phyloP scores from a whole-genome alignment of 2,113 vertebrate genomes.

The Euleptes europaea region DNA sequence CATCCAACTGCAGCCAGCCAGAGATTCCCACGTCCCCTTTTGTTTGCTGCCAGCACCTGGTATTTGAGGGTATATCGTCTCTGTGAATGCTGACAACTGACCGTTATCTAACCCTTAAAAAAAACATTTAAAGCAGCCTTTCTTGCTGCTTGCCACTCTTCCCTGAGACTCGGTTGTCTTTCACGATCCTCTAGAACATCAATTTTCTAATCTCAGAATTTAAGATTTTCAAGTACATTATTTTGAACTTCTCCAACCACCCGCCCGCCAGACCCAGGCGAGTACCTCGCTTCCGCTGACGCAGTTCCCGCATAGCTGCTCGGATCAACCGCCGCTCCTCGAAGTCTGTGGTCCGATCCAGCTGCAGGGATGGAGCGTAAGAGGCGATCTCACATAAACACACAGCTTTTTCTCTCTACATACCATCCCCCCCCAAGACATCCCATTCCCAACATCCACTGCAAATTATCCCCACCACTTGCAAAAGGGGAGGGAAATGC shows the following conservation, averaged over 20 bases:
- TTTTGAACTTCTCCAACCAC: not conserved
- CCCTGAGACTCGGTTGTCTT: not conserved
- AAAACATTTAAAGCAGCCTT: not conserved
- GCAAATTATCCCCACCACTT: not conserved
- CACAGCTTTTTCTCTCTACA: too few species aligned
- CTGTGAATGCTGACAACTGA: too few species aligned
- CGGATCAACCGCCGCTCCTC: constrained; percentile 93
- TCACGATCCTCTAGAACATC: not conserved
- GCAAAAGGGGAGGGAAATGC: not conserved
- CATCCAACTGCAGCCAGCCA: not conserved
- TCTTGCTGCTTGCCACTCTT: not conserved
- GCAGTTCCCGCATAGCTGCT: constrained; percentile 91
- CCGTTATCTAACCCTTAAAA: too few species aligned
- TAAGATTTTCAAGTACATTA: not conserved
- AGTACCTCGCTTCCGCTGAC: constrained; percentile 94
- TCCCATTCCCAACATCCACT: not conserved
- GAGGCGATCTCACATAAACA: too few species aligned
- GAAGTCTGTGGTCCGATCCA: constrained; percentile 89
- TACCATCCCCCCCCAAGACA: not conserved
- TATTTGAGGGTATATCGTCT: too few species aligned
- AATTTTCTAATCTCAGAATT: not conserved
- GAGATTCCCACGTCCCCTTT: too few species aligned
- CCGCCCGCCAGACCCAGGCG: not conserved
- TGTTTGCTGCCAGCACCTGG: too few species aligned
- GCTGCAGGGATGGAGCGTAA: constrained; percentile 67